Conservation (phyloP, 2,113 vertebrate species). For the Laticauda laticaudata region DNA sequence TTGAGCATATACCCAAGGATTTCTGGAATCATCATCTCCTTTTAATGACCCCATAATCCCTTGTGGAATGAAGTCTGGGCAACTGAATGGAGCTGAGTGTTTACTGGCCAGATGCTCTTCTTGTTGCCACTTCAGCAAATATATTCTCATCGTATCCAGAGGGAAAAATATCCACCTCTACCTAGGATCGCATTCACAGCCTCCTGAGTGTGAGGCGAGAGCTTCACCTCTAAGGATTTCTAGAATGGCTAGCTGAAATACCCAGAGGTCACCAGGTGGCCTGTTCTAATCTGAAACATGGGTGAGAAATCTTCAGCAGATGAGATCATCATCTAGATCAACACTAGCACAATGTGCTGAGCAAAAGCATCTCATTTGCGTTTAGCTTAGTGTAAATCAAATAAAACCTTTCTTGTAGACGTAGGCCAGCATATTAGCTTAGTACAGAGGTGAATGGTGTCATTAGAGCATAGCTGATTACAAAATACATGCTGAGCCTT, state of each 20-base stretch:
- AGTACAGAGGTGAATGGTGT: background rate
- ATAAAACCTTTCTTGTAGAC: background rate
- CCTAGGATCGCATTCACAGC: no score
- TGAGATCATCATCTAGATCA: background rate
- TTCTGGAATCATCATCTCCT: background rate
- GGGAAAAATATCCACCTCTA: no score
- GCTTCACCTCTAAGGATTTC: background rate
- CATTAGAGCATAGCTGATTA: background rate
- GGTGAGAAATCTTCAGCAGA: background rate
- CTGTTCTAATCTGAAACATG: background rate
- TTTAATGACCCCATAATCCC: no score
- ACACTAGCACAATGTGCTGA: background rate
- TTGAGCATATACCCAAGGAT: background rate
- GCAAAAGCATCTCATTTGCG: background rate
- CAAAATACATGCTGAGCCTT: background rate
- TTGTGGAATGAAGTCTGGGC: no score
- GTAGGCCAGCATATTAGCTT: background rate
- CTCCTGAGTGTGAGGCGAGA: no score
- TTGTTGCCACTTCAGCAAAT: no score
- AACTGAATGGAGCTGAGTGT: no score
- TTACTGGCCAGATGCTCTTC: no score
- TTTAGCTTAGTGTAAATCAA: background rate
- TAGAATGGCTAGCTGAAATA: background rate
- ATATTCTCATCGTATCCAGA: no score
- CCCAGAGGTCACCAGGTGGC: background rate